Percentiles rank a stretch among this genome's conserved stretches.
Evolutionary conservation across 2,888 invertebrate species (phyloP).

Genomic region (Caradrina clavipalpis): DNA sequence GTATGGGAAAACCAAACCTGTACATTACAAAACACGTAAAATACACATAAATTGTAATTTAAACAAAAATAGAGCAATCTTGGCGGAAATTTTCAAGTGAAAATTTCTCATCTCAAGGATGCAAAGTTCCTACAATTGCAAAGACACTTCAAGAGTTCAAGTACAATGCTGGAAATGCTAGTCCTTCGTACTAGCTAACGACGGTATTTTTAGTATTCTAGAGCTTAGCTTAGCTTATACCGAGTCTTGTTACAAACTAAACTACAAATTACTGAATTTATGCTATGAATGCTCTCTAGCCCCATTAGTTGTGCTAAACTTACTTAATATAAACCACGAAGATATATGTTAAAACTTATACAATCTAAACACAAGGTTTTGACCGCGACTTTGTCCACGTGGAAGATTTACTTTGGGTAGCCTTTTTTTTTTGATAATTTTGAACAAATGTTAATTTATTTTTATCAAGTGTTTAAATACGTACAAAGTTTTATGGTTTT

Average conservation of each 20-base stretch:
- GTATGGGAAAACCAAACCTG: neutral
- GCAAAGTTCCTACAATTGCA: constrained; percentile 27
- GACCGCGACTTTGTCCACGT: too few relatives aligned
- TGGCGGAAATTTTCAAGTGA: constrained; percentile 5
- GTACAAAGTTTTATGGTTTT: too few relatives aligned
- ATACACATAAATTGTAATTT: too few relatives aligned
- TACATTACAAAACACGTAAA: neutral
- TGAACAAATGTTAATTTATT: too few relatives aligned
- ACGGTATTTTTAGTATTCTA: constrained; percentile 21
- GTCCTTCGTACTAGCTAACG: constrained; percentile 25
- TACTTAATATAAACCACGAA: too few relatives aligned
- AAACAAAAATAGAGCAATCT: constrained; percentile 4
- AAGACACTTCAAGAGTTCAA: constrained; percentile 41
- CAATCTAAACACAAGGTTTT: too few relatives aligned
- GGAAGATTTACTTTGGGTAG: too few relatives aligned
- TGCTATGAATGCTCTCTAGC: neutral
- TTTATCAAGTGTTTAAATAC: too few relatives aligned
- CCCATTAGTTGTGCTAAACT: neutral
- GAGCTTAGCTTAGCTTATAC: too few relatives aligned
- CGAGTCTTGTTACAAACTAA: neutral
- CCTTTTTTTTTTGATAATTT: too few relatives aligned
- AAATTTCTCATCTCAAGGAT: constrained; percentile 11
- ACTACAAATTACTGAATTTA: neutral
- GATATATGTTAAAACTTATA: too few relatives aligned
- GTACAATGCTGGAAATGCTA: constrained; percentile 23